Base-by-base conservation (phyloP, 2,797 vertebrate genomes). In the Gobio occitaniae region DNA sequence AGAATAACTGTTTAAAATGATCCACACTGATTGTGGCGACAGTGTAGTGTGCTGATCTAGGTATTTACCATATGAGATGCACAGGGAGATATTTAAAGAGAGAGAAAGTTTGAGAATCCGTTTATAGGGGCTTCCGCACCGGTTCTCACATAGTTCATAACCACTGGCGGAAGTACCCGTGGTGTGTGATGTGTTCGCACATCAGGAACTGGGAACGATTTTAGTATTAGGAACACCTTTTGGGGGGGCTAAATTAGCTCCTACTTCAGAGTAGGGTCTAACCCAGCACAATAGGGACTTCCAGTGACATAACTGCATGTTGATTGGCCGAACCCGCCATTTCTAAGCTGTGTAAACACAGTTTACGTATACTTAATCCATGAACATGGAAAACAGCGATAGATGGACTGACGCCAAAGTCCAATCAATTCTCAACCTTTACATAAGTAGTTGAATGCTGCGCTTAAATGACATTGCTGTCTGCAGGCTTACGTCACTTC, bases 1-100 rank as follows among this genome's bases (percentile, higher is more conserved):
- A 63, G 54, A 63, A 74, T 32, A 74, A 56, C 41, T 61, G 54
- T 44, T 81, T 41, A 63, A 74, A 74, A 74, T 82, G 13, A 44
- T 74, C 15, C 25, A 74, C 44, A 32, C 36, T 74, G 69, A 82
- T 72, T 65, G 19, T 61, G 65, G 25, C 61, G 75, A 71, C 66
- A 71, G 47, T 38, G 32, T 5, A 19, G 47, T 68, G 44, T 69
- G 13, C 15, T 19, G 19, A 63, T 48, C 44, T 50, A 16, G 8
- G 48, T 85, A 8, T 71, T 61, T 68, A 17, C 25, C 21, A 48
- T 59, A 61, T 52, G 81, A 59, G 10, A 74, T 74, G 6, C 63
- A 32, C 25, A 32, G 61, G 16, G 13, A 65, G 63, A 65, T 32
- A 65, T 65, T 65, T 32, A 63, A 63, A 63, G 25, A 63, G 12